Evolutionary conservation across 2,113 vertebrate genomes (phyloP), one percentile per base, ranked within the genome.

Genomic region (Prunella fulvescens): DNA sequence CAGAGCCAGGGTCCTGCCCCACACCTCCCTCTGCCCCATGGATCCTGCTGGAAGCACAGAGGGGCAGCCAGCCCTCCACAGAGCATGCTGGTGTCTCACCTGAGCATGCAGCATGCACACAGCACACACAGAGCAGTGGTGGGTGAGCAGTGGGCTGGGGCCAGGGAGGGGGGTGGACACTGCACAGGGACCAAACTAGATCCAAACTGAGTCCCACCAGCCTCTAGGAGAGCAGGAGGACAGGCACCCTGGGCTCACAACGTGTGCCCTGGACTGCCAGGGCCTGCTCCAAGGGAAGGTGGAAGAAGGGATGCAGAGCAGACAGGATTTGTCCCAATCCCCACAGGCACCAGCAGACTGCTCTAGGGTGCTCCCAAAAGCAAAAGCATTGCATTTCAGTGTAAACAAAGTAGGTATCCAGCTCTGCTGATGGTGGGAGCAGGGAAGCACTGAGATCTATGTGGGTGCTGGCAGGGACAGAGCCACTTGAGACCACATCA

Each of bases 61-160:
- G 44, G 62, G 58, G 13, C 45, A 35, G 53, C 23, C 62, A 79
- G 74, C 44, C 62, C 54, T n/a, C 82, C 2, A 1, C 2, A 1
- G 51, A 60, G 42, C 3, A 29, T 9, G 65, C 56, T 0, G 20
- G 76, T 28, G 40, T 56, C 66, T 65, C 35, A 0, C 44, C 44
- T 1, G 0, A 78, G 85, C 96, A 97, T 96, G 96, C 96, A 97
- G 92, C 96, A 96, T 96, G 96, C 96, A 96, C 53, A 94, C 72
- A 88, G 91, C 72, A 92, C 88, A 95, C 81, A 92, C 25, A 29
- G 57, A 84, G 81, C 69, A 57, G 60, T 1, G 3, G 70, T 2
- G 3, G 60, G 87, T 22, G 61, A 85, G 84, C 8, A 1, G 71
- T 0, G 6, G 62, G 83, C 45, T 4, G 8, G 65, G 61, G 47